These are phyloP conservation scores for Gordius sp. DNA, from an alignment of 2,888 invertebrate species.

Conservation along the genomic window DNA sequence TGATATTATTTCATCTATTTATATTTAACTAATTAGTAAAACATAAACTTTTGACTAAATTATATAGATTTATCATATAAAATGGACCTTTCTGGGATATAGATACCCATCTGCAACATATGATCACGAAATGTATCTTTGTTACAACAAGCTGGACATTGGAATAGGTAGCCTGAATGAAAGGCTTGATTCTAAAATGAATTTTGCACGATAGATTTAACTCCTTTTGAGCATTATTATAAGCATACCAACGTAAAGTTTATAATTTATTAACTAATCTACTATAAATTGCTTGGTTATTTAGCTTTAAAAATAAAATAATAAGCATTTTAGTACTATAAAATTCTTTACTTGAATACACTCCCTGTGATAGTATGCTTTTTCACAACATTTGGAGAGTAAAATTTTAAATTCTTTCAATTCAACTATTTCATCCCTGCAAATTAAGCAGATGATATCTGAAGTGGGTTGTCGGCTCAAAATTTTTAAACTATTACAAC, in stretches of 20 bases:
- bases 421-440: neutral
- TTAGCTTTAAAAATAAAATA: neutral
- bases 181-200: conserved; percentile 41
- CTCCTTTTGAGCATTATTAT: too few relatives aligned
- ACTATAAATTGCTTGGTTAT: neutral
- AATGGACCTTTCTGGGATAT: conserved; percentile 48
- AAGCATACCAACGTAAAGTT: too few relatives aligned
- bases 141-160: conserved; percentile 53
- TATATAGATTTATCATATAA: conserved; percentile 13
- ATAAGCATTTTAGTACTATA: too few relatives aligned
- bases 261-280: too few relatives aligned
- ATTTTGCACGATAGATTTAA: too few relatives aligned
- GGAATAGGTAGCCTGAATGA: conserved; percentile 52
- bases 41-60: neutral
- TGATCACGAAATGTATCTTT: conserved; percentile 38
- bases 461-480: too few relatives aligned
- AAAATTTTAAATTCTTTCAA: neutral
- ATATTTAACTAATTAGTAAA: neutral
- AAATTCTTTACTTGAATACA: conserved; percentile 6
- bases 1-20: neutral
- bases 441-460: neutral
- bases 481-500: too few relatives aligned
- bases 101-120: conserved; percentile 43
- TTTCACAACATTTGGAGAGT: neutral
- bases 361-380: neutral